Percentiles rank a stretch among this genome's conserved stretches.
Conservation (phyloP, 2,113 vertebrate species). For the Phrynocephalus versicolor region DNA sequence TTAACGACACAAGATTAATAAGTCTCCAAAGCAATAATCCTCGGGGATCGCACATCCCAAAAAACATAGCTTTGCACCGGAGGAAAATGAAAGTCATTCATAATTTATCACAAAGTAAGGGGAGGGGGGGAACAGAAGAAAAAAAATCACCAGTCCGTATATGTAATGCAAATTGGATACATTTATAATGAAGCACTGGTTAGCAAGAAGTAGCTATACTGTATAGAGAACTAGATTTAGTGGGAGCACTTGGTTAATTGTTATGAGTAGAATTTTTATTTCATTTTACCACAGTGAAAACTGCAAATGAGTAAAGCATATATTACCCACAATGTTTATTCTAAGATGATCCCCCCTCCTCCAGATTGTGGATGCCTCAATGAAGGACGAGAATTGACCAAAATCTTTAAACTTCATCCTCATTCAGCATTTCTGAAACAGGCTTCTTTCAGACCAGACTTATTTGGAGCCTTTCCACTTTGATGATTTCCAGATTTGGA, state of each 20-base stretch:
- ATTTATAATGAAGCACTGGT: constrained; percentile 30
- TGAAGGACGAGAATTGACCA: not conserved
- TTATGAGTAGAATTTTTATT: constrained; percentile 70
- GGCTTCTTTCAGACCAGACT: not conserved
- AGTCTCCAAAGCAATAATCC: constrained; percentile 73
- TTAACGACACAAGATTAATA: constrained; percentile 81
- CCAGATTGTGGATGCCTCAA: constrained; percentile 46
- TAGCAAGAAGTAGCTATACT: constrained; percentile 35
- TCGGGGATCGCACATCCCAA: constrained; percentile 69
- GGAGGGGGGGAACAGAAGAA: not conserved
- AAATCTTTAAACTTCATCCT: not conserved
- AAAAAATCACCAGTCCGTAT: constrained; percentile 24
- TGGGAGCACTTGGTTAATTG: constrained; percentile 71
- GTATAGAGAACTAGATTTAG: constrained; percentile 56
- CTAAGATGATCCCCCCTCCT: constrained; percentile 44
- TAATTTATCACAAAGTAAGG: constrained; percentile 59
- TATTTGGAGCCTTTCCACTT: not conserved
- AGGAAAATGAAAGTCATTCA: constrained; percentile 59
- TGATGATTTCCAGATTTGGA: not conserved
- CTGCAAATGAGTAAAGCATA: constrained; percentile 69
- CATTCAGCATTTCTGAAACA: not conserved
- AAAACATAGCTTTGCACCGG: constrained; percentile 44
- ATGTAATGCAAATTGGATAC: constrained; percentile 31
- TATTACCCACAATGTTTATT: constrained; percentile 65
- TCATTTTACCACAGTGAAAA: constrained; percentile 67